A percentile compares a stretch with the other conserved stretches of the same genome.
phyloP scores from a whole-genome alignment of 2,113 vertebrate genomes.

The Bufo gargarizans region DNA sequence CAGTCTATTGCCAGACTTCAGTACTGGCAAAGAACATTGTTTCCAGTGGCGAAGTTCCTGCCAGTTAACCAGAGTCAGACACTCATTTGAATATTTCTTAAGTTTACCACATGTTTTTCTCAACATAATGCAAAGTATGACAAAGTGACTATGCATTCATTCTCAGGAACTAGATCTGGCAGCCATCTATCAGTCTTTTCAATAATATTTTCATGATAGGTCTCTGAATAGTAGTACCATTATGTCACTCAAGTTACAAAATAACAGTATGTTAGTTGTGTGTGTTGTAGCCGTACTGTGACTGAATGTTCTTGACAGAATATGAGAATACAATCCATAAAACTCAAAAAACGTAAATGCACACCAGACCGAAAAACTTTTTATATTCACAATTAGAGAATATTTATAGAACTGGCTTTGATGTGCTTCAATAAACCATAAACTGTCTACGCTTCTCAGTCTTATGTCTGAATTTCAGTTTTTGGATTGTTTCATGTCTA shows the following conservation, averaged over 20 bases:
- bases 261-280: not conserved
- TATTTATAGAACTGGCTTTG: constrained; percentile 11
- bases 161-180: not conserved
- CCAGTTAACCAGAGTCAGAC: constrained; percentile 10
- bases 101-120: not conserved
- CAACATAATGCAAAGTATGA: not conserved
- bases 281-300: not conserved
- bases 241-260: not conserved
- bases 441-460: not conserved
- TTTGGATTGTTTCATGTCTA: not conserved
- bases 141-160: not conserved
- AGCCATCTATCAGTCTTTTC: not conserved
- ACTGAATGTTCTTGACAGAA: not conserved
- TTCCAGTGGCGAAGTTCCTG: constrained; percentile 17
- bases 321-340: not conserved
- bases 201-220: not conserved
- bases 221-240: not conserved
- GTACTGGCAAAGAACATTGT: constrained; percentile 6
- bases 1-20: not conserved
- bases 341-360: not conserved
- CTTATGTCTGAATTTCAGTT: not conserved
- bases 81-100: constrained; percentile 15
- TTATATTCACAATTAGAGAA: not conserved
- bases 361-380: not conserved
- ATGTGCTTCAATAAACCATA: not conserved